These are phyloP conservation scores for Melipona quadrifasciata DNA, from an alignment of 1,140 invertebrate genomes.

Conservation along the genomic window DNA sequence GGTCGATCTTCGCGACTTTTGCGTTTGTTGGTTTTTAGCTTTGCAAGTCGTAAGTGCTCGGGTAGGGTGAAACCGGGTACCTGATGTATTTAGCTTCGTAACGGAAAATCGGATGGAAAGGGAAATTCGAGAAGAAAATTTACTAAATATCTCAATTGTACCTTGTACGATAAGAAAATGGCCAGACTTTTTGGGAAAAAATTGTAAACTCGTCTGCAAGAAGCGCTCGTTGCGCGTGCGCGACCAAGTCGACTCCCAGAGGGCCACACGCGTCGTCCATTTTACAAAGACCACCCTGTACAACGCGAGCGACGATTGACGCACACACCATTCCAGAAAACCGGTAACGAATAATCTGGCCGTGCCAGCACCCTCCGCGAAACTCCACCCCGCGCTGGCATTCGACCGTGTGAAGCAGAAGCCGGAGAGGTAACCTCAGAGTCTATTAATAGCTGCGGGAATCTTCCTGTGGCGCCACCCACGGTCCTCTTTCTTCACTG, in stretches of 20 bases:
- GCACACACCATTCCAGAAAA: slow-evolving; percentile 67
- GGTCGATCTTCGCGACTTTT: neutral
- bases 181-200: neutral
- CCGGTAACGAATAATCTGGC: slow-evolving; percentile 70
- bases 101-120: too few relatives aligned
- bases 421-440: slow-evolving; percentile 63
- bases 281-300: slow-evolving; percentile 20
- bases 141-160: too few relatives aligned
- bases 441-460: slow-evolving; percentile 71
- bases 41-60: neutral
- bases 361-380: slow-evolving; percentile 50
- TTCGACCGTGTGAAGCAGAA: slow-evolving; percentile 70
- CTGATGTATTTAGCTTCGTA: too few relatives aligned
- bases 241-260: neutral
- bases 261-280: neutral
- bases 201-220: neutral
- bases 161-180: too few relatives aligned
- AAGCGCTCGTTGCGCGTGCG: too few relatives aligned
- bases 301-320: slow-evolving; percentile 35
- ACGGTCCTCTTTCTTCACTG: slow-evolving; percentile 39
- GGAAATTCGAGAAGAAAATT: too few relatives aligned
- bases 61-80: too few relatives aligned
- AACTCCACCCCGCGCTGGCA: slow-evolving; percentile 58
- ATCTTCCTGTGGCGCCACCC: slow-evolving; percentile 41
- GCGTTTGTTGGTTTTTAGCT: neutral